Evolutionary conservation across 2,797 vertebrate species (phyloP).

Genomic region (Australoheros facetus): DNA sequence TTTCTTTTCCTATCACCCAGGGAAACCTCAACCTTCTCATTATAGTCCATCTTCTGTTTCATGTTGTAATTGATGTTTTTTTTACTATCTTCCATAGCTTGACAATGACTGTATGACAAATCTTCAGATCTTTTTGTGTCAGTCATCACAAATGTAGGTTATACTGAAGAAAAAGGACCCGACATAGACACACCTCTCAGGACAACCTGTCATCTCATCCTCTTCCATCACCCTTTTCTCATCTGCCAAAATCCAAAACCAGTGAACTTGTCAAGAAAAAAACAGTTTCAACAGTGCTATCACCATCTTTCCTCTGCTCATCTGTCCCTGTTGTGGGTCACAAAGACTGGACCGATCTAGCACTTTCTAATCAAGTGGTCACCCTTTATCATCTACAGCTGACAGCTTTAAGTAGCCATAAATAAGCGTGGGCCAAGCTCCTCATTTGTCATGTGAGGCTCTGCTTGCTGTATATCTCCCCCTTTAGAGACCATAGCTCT

Average conservation of each 20-base stretch:
- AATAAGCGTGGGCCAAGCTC: slow-evolving; percentile 68
- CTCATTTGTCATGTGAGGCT: slow-evolving; percentile 74
- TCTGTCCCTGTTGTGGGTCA: slow-evolving; percentile 64
- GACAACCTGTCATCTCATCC: slow-evolving; percentile 35
- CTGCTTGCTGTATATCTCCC: slow-evolving; percentile 68
- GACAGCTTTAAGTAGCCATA: slow-evolving; percentile 79
- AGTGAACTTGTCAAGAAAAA: slow-evolving; percentile 40
- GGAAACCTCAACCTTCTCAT: slow-evolving; percentile 18
- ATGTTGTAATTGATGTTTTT: slow-evolving; percentile 18
- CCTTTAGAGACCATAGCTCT: slow-evolving; percentile 72
- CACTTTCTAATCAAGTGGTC: slow-evolving; percentile 79
- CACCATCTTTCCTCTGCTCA: slow-evolving; percentile 41
- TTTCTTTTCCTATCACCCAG: slow-evolving; percentile 46
- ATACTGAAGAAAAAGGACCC: not conserved
- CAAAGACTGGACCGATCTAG: slow-evolving; percentile 53
- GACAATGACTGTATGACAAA: slow-evolving; percentile 16
- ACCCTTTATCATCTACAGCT: slow-evolving; percentile 74
- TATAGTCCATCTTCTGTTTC: slow-evolving; percentile 14
- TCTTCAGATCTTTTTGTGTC: slow-evolving; percentile 11
- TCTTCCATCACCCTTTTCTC: slow-evolving; percentile 36
- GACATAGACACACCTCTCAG: slow-evolving; percentile 12
- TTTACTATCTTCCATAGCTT: not conserved
- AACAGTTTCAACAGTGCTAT: slow-evolving; percentile 21
- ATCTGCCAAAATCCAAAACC: slow-evolving; percentile 35
- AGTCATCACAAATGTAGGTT: slow-evolving; percentile 36